Base-by-base conservation (phyloP, 30 jellyfish, hydroid and myxozoan species). In the Phacellophora camtschatica region DNA sequence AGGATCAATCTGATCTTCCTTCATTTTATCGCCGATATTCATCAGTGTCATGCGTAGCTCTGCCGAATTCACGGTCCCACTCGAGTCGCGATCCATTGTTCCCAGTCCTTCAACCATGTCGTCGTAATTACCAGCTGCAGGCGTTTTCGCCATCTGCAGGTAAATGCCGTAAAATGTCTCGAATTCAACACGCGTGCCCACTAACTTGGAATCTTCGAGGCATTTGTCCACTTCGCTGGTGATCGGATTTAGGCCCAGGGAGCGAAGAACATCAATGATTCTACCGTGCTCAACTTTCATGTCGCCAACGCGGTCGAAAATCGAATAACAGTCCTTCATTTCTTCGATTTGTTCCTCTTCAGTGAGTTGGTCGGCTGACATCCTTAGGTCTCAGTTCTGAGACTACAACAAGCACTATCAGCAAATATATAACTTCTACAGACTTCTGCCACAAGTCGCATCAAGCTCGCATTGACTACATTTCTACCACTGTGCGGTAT, bases 21-120 rank as follows among this genome's bases (percentile, higher is more conserved):
- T 92, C 91, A 92, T 79, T 68, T 85, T 86, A 58, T 92, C 98
- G 7, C 94, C 97, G 13, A 92, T 55, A 58, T 92, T 81, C 68
- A 58, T 67, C 90, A 92, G 59, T 2, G 75, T 54, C 64, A 88
- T 91, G 33, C 94, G 81, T 49, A 92, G 74, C 66, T 92, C 97
- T n/a, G 96, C 97, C 19, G 93, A 90, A 2, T 77, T 74, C 9
- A 92, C 92, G 30, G 49, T 36, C 3, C 98, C 98, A 13, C 89
- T 24, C 30, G 81, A 89, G 33, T 92, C 98, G 5, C 97, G 96
- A 66, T 92, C 98, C 66, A 79, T 35, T 27, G 98, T 92, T 23
- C 94, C 89, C 71, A 92, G 88, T 2, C 96, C 98, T 74, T 86
- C 96, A 6, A 80, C 94, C 98, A 92, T 86, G 84, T 92, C 98